Percentiles rank a stretch among this genome's conserved stretches.
These are phyloP conservation scores for Eubucco bourcierii DNA, from an alignment of 2,113 vertebrate genomes.

Conservation along the genomic window DNA sequence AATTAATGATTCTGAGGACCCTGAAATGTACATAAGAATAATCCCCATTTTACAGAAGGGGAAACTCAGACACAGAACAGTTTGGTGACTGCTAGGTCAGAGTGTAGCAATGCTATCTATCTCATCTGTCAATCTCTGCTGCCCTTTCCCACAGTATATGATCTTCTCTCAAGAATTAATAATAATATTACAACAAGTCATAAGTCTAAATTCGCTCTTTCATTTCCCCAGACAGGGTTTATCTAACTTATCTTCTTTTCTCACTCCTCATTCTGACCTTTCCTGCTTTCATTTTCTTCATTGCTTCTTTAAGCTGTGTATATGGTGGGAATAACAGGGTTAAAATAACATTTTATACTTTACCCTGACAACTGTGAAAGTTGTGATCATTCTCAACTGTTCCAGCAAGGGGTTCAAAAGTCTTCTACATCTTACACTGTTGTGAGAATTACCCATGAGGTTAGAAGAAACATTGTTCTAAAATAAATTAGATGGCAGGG, in stretches of 20 bases:
- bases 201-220: not conserved
- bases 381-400: not conserved
- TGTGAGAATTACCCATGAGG: not conserved
- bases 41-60: slow-evolving; percentile 14
- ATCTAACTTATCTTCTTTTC: slow-evolving; percentile 25
- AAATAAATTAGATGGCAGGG: not conserved
- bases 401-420: not conserved
- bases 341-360: not conserved
- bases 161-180: slow-evolving; percentile 41
- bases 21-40: not conserved
- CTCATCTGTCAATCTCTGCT: slow-evolving; percentile 10
- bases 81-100: not conserved
- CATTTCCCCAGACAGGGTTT: not conserved
- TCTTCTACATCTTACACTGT: not conserved
- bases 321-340: not conserved
- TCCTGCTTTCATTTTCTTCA: slow-evolving; percentile 2
- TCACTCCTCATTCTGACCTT: not conserved
- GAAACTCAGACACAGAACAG: not conserved
- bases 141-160: slow-evolving; percentile 12
- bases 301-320: not conserved
- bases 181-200: slow-evolving; percentile 6
- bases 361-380: not conserved
- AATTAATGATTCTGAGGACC: not conserved
- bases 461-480: not conserved
- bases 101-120: not conserved